phyloP scores from a whole-genome alignment of 2,113 vertebrate species.

The Buteo buteo region DNA sequence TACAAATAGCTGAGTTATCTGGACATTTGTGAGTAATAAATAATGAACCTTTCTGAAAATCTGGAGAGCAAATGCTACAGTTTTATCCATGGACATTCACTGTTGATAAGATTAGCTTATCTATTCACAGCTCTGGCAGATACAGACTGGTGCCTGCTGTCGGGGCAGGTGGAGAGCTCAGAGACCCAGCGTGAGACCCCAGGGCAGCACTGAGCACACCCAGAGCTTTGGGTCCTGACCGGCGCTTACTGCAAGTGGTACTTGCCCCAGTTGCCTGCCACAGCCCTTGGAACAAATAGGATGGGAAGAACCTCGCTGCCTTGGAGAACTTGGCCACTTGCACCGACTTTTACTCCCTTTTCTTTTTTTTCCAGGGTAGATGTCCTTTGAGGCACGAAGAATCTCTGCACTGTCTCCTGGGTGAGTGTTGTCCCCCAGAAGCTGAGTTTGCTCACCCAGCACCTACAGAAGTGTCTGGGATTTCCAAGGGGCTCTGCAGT shows the following conservation, averaged over 20 bases:
- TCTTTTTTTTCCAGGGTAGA: background rate
- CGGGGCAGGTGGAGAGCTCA: background rate
- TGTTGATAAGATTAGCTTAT: background rate
- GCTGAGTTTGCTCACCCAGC: background rate
- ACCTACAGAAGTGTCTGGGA: background rate
- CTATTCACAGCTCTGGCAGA: background rate
- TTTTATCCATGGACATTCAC: background rate
- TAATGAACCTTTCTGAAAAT: background rate
- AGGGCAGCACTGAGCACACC: background rate
- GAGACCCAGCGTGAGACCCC: background rate
- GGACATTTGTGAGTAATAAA: background rate
- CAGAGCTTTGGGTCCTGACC: background rate
- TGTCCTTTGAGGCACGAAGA: background rate
- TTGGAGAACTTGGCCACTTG: background rate
- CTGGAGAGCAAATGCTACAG: background rate
- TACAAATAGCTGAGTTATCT: background rate
- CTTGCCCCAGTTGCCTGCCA: background rate
- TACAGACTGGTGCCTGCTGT: fast-evolving
- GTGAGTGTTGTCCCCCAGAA: background rate
- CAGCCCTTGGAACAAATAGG: background rate
- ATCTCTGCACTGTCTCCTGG: background rate
- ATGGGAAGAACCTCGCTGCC: background rate
- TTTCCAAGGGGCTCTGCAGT: background rate
- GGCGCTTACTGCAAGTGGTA: background rate
- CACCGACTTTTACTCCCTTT: background rate